phyloP scores from a whole-genome alignment of 2,888 invertebrate species.

The Penaeus monodon region DNA sequence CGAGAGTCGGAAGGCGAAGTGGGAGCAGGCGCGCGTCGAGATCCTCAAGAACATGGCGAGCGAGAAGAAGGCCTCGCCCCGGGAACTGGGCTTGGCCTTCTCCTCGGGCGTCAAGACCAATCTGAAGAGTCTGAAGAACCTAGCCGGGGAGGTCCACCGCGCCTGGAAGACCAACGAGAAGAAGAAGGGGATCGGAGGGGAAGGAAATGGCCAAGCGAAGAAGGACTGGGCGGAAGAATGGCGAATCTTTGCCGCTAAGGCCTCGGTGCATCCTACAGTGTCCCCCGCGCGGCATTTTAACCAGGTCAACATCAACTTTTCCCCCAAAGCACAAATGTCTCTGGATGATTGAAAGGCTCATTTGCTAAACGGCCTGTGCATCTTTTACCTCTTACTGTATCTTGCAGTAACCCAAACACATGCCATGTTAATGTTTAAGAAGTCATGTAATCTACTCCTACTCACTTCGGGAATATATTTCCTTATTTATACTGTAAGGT shows the following conservation, averaged over 20 bases:
- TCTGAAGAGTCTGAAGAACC: background rate
- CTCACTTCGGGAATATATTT: too few species aligned
- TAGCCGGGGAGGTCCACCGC: background rate
- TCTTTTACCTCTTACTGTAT: too few species aligned
- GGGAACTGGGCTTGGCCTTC: background rate
- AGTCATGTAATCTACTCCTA: too few species aligned
- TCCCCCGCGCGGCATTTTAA: background rate
- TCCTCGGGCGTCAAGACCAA: background rate
- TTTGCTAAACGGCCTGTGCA: too few species aligned
- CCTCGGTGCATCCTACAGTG: background rate
- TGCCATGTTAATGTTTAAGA: too few species aligned
- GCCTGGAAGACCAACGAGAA: too few species aligned
- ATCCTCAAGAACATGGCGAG: background rate
- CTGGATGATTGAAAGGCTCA: too few species aligned
- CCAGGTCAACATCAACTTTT: conserved; percentile 5
- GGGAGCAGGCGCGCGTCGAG: background rate
- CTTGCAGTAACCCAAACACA: too few species aligned
- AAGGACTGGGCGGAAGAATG: background rate
- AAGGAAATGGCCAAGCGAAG: background rate
- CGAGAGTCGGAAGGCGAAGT: background rate
- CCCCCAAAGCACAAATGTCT: too few species aligned
- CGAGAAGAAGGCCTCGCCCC: background rate
- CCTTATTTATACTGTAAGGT: too few species aligned
- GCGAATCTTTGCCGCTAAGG: conserved; percentile 1
- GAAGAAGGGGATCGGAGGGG: background rate